phyloP scores from a whole-genome alignment of 1,140 invertebrate genomes.

The Papilio aristodemus region DNA sequence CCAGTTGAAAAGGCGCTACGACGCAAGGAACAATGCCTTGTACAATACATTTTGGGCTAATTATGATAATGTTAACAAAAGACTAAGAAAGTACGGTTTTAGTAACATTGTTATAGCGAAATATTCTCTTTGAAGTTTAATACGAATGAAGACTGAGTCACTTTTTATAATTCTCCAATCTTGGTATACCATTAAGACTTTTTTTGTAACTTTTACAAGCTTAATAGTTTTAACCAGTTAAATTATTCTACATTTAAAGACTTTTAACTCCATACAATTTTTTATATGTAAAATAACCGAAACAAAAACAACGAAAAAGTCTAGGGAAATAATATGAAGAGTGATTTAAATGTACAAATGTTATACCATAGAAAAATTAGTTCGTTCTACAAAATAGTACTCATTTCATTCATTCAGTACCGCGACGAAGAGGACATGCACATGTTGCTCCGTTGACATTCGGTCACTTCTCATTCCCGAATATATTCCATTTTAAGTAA shows the following conservation, averaged over 20 bases:
- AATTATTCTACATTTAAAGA: too few relatives aligned
- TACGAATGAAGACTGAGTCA: background rate
- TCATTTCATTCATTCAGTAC: too few relatives aligned
- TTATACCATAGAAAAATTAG: too few relatives aligned
- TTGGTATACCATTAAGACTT: too few relatives aligned
- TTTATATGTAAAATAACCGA: too few relatives aligned
- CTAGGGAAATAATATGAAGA: too few relatives aligned
- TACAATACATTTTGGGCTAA: conserved; percentile 21
- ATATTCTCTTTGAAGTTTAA: conserved; percentile 7
- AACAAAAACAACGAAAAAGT: too few relatives aligned
- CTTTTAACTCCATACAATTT: too few relatives aligned
- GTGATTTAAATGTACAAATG: too few relatives aligned
- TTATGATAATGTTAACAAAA: conserved; percentile 21
- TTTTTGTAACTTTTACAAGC: too few relatives aligned
- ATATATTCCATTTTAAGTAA: background rate
- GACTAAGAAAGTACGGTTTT: conserved; percentile 8
- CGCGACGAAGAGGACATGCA: background rate
- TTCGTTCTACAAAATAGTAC: too few relatives aligned
- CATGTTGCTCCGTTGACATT: background rate
- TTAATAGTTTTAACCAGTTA: too few relatives aligned
- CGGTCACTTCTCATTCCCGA: background rate
- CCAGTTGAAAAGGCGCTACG: background rate
- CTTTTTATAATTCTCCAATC: background rate
- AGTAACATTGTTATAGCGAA: conserved; percentile 7
- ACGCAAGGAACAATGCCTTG: conserved; percentile 12